A percentile compares a stretch with the other conserved stretches of the same genome.
These are phyloP conservation scores for Corbicula japonica DNA, from an alignment of 2,888 invertebrate genomes.

Conservation along the genomic window DNA sequence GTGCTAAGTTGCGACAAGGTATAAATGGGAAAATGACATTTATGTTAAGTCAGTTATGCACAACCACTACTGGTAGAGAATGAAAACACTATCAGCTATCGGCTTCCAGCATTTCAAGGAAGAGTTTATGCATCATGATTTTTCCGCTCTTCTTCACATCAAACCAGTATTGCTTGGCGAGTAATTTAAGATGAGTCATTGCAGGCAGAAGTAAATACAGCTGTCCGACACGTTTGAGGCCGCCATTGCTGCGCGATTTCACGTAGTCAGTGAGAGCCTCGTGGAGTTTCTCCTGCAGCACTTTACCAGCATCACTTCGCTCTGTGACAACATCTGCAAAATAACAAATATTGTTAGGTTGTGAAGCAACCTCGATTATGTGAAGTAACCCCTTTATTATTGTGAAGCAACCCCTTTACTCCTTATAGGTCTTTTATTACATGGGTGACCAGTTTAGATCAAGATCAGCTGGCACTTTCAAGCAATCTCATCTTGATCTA, in stretches of 20 bases:
- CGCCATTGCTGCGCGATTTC: constrained; percentile 88
- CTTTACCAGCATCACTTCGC: constrained; percentile 93
- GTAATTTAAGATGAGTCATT: constrained; percentile 95
- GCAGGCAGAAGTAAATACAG: constrained; percentile 95
- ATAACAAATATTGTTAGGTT: too few species aligned
- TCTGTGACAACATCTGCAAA: constrained; percentile 94
- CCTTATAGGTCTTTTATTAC: too few species aligned
- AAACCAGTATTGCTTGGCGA: constrained; percentile 96
- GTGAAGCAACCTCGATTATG: too few species aligned
- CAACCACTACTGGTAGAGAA: neutral
- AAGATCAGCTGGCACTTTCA: too few species aligned
- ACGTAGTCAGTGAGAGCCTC: constrained; percentile 95
- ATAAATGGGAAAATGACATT: neutral
- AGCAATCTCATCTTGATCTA: too few species aligned
- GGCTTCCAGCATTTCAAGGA: constrained; percentile 96
- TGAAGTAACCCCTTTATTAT: too few species aligned
- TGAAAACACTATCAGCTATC: constrained; percentile 80
- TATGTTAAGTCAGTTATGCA: too few species aligned
- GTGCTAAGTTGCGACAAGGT: too few species aligned
- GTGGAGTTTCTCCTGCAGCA: constrained; percentile 95
- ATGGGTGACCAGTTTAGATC: too few species aligned
- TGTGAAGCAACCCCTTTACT: too few species aligned
- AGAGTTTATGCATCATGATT: constrained; percentile 98
- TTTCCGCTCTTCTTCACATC: constrained; percentile 94
- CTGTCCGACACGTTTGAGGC: constrained; percentile 91